These are phyloP conservation scores for Lasioglossum villosulum DNA, from an alignment of 2,888 invertebrate species.

Conservation along the genomic window DNA sequence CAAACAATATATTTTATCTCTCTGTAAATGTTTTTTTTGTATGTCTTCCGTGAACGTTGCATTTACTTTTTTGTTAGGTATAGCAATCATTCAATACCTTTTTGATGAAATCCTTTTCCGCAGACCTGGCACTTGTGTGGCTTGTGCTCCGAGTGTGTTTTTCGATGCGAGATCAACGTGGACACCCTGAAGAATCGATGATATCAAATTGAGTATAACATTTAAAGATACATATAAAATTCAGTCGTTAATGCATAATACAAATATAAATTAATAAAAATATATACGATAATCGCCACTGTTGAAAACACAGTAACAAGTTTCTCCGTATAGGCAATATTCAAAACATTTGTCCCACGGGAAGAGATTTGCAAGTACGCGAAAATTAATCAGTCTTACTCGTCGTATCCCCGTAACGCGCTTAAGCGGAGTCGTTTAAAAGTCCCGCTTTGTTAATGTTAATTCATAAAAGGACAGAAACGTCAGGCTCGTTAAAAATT, in stretches of 20 bases:
- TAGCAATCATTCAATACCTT: constrained; percentile 86
- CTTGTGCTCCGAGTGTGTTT: constrained; percentile 91
- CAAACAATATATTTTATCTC: not conserved
- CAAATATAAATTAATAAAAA: not conserved
- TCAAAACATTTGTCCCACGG: not conserved
- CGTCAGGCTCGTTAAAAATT: constrained; percentile 52
- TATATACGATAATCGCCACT: not conserved
- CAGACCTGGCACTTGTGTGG: constrained; percentile 91
- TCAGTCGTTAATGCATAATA: not conserved
- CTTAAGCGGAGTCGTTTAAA: constrained; percentile 10
- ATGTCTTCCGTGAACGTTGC: not conserved
- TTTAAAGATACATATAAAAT: not conserved
- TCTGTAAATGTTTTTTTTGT: not conserved
- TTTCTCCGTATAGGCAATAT: constrained; percentile 3
- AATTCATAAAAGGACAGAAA: constrained; percentile 32
- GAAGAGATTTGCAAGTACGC: not conserved
- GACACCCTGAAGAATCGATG: constrained; percentile 86
- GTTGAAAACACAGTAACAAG: not conserved
- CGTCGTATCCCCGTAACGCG: not conserved
- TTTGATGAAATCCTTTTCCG: constrained; percentile 92
- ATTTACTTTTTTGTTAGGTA: not conserved
- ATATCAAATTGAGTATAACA: not conserved
- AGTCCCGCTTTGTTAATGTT: constrained; percentile 21
- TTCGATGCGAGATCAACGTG: constrained; percentile 92
- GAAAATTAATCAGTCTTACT: constrained; percentile 6